Base-by-base conservation (phyloP, 1,140 invertebrate species). In the Ceratina australensis region DNA sequence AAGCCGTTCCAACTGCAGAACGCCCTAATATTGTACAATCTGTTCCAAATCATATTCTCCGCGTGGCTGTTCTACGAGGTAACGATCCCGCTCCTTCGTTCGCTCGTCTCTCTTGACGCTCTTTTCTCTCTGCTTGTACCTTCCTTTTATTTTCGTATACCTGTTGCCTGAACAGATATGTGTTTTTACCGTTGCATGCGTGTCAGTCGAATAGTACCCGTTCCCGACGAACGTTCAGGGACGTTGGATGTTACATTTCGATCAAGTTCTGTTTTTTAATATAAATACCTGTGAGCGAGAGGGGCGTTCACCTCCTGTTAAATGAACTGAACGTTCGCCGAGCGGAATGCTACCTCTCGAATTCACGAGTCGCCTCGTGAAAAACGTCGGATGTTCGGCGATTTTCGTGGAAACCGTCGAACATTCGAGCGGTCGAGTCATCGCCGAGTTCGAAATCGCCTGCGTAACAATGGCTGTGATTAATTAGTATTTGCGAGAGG, bases 11-110 rank as follows among this genome's bases (percentile, higher is more conserved):
- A 97, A 80, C 93, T 98, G 22, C 95, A 96, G 83, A 94, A 95
- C 79, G 92, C 96, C 33, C 93, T 98, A 82, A 94, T 98, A 88
- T 91, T 94, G 65, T 98, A 98, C 91, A 98, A 98, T 93, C 93
- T 96, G 73, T 93, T 96, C 81, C 96, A 98, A 94, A 96, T 98
- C 66, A 85, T 97, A 87, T 96, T 97, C 87, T 97, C 96, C 85
- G 91, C 94, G 63, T 97, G 96, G 95, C 92, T 98, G 57, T 97
- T 97, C 91, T 94, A 95, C 86, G 95, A 97, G 94, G 96, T 97
- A 94, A 93, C 91, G 56, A 28, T 16, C 7, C 59, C 13, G 12
- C 47, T 42, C 20, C 10, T 18, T 33, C 22, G 8, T 22, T 42
- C 26, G 15, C 50, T 69, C 10, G 15, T 20, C 18, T 26, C 18